Evolutionary conservation across 2,888 invertebrate species (phyloP).

Genomic region (Cataglyphis albicans): DNA sequence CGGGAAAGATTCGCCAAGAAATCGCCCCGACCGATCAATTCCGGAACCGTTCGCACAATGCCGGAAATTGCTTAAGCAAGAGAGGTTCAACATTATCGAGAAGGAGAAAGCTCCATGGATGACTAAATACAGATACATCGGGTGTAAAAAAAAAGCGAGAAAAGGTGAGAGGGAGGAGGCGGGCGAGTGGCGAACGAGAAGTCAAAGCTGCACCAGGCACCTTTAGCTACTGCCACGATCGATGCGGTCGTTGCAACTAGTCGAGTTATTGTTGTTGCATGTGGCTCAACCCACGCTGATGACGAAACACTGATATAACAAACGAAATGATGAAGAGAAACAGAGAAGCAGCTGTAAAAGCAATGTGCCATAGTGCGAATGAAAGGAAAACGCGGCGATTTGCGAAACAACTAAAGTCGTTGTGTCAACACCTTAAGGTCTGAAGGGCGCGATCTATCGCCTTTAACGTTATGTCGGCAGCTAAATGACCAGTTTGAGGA

Average conservation of each 20-base stretch:
- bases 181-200: neutral
- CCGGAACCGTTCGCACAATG: slow-evolving; percentile 41
- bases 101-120: slow-evolving; percentile 34
- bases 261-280: slow-evolving; percentile 79
- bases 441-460: slow-evolving; percentile 65
- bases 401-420: slow-evolving; percentile 53
- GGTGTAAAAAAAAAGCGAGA: neutral
- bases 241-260: slow-evolving; percentile 69
- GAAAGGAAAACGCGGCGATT: slow-evolving; percentile 18
- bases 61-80: slow-evolving; percentile 54
- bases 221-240: slow-evolving; percentile 61
- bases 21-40: slow-evolving; percentile 50
- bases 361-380: slow-evolving; percentile 13
- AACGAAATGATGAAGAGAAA: slow-evolving; percentile 43
- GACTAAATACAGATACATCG: neutral
- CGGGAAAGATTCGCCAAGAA: slow-evolving; percentile 51
- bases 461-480: slow-evolving; percentile 64
- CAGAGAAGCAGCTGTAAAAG: slow-evolving; percentile 22
- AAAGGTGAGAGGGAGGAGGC: slow-evolving; percentile 18
- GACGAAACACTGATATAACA: slow-evolving; percentile 67
- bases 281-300: slow-evolving; percentile 78
- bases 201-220: slow-evolving; percentile 65
- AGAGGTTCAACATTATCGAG: slow-evolving; percentile 60
- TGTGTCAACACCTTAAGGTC: slow-evolving; percentile 68
- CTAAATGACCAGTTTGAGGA: slow-evolving; percentile 54